phyloP scores from a whole-genome alignment of 2,888 invertebrate species.

The Limnephilus lunatus region DNA sequence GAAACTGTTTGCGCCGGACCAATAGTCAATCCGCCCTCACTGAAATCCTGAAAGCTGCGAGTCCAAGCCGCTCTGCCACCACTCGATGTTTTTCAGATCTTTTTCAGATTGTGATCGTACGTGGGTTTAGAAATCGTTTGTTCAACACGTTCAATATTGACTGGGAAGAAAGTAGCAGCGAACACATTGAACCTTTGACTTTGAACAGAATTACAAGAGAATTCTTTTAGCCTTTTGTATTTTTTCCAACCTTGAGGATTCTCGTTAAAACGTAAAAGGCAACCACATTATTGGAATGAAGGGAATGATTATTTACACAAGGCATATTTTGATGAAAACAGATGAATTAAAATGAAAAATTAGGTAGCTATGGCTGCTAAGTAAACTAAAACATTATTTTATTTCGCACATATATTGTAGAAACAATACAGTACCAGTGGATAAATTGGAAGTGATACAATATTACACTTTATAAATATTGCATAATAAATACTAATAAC shows the following conservation, averaged over 20 bases:
- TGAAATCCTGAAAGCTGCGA: conserved; percentile 8
- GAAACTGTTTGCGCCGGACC: conserved; percentile 53
- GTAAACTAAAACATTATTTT: too few species aligned
- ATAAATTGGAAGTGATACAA: too few species aligned
- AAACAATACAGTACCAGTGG: too few species aligned
- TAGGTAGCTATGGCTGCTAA: too few species aligned
- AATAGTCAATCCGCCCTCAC: conserved; percentile 43
- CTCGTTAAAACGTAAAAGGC: background rate
- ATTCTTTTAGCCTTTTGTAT: background rate
- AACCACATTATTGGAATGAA: background rate
- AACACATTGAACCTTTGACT: conserved; percentile 6
- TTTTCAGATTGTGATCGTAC: conserved; percentile 18
- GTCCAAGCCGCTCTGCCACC: background rate
- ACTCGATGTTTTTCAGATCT: conserved; percentile 31
- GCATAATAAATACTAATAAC: too few species aligned
- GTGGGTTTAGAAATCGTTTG: conserved; percentile 14
- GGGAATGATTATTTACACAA: background rate
- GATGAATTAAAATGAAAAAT: too few species aligned
- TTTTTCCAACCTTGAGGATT: background rate
- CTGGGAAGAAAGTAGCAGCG: background rate
- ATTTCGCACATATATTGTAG: too few species aligned
- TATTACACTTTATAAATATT: too few species aligned
- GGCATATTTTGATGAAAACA: too few species aligned
- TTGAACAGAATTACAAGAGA: background rate
- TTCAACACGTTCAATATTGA: conserved; percentile 36